Base-by-base conservation (phyloP, 1,140 invertebrate species). In the Drosophila albomicans region DNA sequence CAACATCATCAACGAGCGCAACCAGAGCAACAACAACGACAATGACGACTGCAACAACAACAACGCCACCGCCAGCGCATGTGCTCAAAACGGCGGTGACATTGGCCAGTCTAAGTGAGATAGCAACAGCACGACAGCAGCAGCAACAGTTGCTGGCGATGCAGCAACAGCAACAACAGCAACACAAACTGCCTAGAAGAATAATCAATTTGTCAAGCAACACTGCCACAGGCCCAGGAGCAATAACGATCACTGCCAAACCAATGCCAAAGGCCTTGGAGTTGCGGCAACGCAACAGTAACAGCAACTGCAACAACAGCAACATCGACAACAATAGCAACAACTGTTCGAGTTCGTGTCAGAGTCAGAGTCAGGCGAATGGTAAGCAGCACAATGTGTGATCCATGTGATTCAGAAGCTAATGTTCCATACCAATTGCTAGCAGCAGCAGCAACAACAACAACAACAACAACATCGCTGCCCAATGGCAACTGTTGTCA, bases 71-170 rank as follows among this genome's bases (percentile, higher is more conserved):
- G 49, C 85, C 91, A 41, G 81, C 88, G 30, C 89, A 92, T 74
- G 82, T 92, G 32, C 69, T 92, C 0, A 92, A 92, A 61, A 91
- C 91, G 52, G 91, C 91, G 28, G 91, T 92, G 49, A 91, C 91
- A 56, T 74, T 91, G 69, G 91, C 91, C 67, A 91, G 66, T 49
- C 64, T 91, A 59, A 88, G 91, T 73, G 91, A 91, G 65, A 91
- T 91, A 59, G 84, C 91, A 48, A 79, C 90, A 32, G 91, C 81
- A 11, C 86, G 75, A n/a, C 82, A 86, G 58, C 82, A 87, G 20
- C 80, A 82, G 28, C 84, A 86, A 49, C 82, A 87, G 30, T 78
- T 86, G 57, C 75, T 79, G 58, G 70, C 87, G 20, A 70, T 80
- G 45, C 43, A 78, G 58, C 73, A 73, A 11, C 81, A 79, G 11